Base-by-base conservation (phyloP, 2,888 invertebrate genomes). In the Drosophila prolongata region DNA sequence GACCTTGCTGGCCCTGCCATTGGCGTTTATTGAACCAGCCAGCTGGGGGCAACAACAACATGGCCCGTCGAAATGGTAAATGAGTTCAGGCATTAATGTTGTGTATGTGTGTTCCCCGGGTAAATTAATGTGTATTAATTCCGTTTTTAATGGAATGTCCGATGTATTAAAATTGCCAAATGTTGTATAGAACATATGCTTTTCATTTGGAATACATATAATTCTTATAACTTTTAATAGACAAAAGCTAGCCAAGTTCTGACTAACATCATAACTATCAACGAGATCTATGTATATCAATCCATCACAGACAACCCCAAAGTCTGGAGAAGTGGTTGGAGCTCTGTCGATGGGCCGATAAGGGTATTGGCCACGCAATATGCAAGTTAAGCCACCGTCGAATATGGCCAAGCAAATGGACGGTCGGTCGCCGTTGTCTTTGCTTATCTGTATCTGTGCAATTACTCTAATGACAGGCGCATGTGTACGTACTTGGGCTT, bases 11-110 rank as follows among this genome's bases (percentile, higher is more conserved):
- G 72, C 75, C 64, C 50, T 67, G 56, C 50, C 55, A 50, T 46
- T 46, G 50, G 72, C 89, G 84, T 84, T 84, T 84, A 85, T 88
- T 84, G 84, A 84, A 84, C 89, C 86, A 49, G 35, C 16, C 62
- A 64, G 53, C 30, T 52, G 53, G 38, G 67, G 73, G 64, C 77
- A 89, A 58, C 38, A 52, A 52, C 40, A 35, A 10, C 9, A 13
- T 42, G 35, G 42, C 9, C 61, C 50, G 69, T 62, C 57, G 34
- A 69, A 55, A 65, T 47, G 34, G 50, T 68, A 60, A 71, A 78
- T 73, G 67, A 80, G 54, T 61, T 61, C 35, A 13, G 24, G 4
- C 38, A 55, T 19, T 44, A 66, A n/a, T 55, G 30, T 5, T 47
- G 34, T 56, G 16, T 46, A 14, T 57, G n/a, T 46, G 6, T 10